Percentiles rank a stretch among this genome's conserved stretches.
Conservation (phyloP, 2,888 invertebrate genomes). For the Sialis lutaria region DNA sequence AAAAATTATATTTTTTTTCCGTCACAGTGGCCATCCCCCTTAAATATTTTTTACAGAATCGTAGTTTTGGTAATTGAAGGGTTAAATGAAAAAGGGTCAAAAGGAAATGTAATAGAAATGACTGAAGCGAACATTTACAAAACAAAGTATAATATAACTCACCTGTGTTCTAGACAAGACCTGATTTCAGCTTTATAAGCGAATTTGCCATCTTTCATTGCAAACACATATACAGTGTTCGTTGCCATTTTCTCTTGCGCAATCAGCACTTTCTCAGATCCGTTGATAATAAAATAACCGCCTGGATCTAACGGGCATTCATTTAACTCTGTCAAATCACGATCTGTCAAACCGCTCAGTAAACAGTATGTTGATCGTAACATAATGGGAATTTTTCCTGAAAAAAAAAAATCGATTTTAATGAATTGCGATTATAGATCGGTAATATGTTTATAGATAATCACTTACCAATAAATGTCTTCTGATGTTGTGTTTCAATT, state of each 20-base stretch:
- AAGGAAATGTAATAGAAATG: neutral
- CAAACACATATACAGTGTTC: constrained; percentile 98
- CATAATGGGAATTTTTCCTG: constrained; percentile 96
- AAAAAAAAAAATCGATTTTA: too few relatives aligned
- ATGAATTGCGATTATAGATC: neutral
- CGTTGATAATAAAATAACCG: constrained; percentile 99
- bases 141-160: constrained; percentile 1
- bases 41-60: too few relatives aligned
- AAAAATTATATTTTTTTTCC: too few relatives aligned
- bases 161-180: constrained; percentile 69
- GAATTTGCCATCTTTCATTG: constrained; percentile 99
- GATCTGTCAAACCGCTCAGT: constrained; percentile 85
- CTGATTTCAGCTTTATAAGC: constrained; percentile 97
- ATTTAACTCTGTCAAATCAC: constrained; percentile 97
- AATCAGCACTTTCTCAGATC: constrained; percentile 95
- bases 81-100: too few relatives aligned
- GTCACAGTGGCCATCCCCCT: too few relatives aligned
- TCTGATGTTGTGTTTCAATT: constrained; percentile 63
- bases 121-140: neutral
- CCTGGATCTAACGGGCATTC: constrained; percentile 99
- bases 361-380: constrained; percentile 94
- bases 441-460: neutral
- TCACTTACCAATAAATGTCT: constrained; percentile 43
- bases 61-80: too few relatives aligned
- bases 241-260: constrained; percentile 99